phyloP scores from a whole-genome alignment of 2,113 vertebrate genomes.

The Chloropsis hardwickii region DNA sequence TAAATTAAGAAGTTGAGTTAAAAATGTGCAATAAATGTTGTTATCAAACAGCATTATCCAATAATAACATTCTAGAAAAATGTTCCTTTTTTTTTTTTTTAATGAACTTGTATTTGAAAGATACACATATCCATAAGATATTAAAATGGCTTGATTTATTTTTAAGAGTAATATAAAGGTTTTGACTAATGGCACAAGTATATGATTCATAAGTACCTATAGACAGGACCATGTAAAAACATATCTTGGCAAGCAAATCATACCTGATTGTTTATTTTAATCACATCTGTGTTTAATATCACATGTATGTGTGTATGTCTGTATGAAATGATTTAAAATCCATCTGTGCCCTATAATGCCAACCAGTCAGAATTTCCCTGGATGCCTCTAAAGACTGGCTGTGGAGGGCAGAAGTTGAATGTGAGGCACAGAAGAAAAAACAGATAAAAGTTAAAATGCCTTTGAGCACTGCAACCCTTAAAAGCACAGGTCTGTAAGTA shows the following conservation, averaged over 20 bases:
- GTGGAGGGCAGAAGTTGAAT: not conserved
- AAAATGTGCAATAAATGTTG: not conserved
- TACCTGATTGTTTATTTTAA: not conserved
- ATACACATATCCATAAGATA: not conserved
- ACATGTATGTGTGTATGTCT: rapidly evolving
- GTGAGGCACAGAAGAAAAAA: not conserved
- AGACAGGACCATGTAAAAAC: not conserved
- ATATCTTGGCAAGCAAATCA: not conserved
- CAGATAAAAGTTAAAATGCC: not conserved
- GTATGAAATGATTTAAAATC: not conserved
- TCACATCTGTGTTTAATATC: not conserved
- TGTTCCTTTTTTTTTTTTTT: not conserved
- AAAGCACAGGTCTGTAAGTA: not conserved
- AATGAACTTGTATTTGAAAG: not conserved
- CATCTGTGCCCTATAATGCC: not conserved
- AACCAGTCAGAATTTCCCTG: not conserved
- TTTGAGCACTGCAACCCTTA: not conserved
- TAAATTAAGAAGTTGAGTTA: not conserved
- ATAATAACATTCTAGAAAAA: not conserved
- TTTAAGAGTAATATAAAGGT: not conserved
- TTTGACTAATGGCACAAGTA: not conserved
- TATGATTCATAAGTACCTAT: not conserved
- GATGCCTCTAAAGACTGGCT: not conserved
- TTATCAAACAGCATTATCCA: not conserved
- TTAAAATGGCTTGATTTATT: not conserved